Evolutionary conservation across 2,888 invertebrate genomes (phyloP).

Genomic region (Pasiphila rectangulata): DNA sequence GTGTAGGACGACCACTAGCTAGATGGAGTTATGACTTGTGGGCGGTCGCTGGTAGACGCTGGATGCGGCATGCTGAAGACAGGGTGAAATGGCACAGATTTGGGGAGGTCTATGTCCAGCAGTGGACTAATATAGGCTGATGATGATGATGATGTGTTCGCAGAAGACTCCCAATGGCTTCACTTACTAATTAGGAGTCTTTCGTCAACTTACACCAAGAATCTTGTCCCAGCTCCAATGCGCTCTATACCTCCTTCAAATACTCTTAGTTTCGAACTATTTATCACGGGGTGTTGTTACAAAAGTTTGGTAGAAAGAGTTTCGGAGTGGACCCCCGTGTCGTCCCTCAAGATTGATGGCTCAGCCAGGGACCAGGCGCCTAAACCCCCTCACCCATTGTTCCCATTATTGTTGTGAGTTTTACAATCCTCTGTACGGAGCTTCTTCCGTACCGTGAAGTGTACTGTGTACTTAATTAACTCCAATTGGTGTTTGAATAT

Average conservation of each 20-base stretch:
- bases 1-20: too few relatives aligned
- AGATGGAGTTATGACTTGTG: too few relatives aligned
- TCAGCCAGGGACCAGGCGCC: conserved; percentile 47
- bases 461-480: conserved; percentile 39
- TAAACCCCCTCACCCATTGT: conserved; percentile 50
- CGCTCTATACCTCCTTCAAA: conserved; percentile 2
- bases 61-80: too few relatives aligned
- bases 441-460: conserved; percentile 36
- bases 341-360: conserved; percentile 70
- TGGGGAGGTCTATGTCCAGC: too few relatives aligned
- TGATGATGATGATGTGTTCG: too few relatives aligned
- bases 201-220: too few relatives aligned
- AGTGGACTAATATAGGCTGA: too few relatives aligned
- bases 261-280: conserved; percentile 43
- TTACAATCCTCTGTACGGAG: conserved; percentile 50
- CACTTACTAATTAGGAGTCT: too few relatives aligned
- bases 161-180: too few relatives aligned
- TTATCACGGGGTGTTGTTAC: conserved; percentile 64
- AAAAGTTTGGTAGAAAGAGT: conserved; percentile 70
- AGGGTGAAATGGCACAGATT: too few relatives aligned
- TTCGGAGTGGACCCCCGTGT: conserved; percentile 67
- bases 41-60: too few relatives aligned
- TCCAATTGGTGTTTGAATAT: conserved; percentile 31
- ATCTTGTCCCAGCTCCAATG: not conserved
- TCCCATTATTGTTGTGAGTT: conserved; percentile 51